Evolutionary conservation across 2,113 vertebrate genomes (phyloP).

Genomic region (Vanacampus margaritifer): DNA sequence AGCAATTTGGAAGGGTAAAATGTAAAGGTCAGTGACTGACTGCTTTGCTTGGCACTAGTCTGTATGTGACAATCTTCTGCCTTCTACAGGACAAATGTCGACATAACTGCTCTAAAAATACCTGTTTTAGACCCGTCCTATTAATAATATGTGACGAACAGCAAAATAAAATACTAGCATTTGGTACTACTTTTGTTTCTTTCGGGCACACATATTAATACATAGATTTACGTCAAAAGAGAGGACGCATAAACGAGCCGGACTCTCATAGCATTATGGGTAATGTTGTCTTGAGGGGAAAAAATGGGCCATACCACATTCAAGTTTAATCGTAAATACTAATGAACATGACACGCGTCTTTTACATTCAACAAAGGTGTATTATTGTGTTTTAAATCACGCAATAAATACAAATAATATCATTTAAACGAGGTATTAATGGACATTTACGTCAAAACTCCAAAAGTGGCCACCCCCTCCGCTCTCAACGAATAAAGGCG

Average conservation of each 20-base stretch:
- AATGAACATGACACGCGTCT: not conserved
- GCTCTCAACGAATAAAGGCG: slow-evolving; percentile 15
- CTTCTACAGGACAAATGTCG: slow-evolving; percentile 18
- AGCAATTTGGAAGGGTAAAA: too few relatives aligned
- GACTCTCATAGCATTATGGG: slow-evolving; percentile 19
- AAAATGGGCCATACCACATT: slow-evolving; percentile 48
- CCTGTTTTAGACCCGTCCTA: not conserved
- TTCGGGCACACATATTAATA: not conserved
- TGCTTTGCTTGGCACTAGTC: too few relatives aligned
- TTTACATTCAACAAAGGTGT: too few relatives aligned
- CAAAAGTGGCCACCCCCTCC: not conserved
- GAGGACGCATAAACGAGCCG: not conserved
- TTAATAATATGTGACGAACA: not conserved
- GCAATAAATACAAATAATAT: not conserved
- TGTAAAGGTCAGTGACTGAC: too few relatives aligned
- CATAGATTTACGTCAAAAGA: not conserved
- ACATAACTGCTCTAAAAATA: not conserved
- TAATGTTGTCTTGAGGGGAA: slow-evolving; percentile 37
- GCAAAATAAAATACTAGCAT: not conserved
- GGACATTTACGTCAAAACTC: not conserved
- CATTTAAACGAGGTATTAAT: not conserved
- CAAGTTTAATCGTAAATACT: not conserved
- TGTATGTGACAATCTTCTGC: slow-evolving; percentile 2
- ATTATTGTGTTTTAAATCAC: not conserved
- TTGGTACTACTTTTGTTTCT: too few relatives aligned